A percentile compares a stretch with the other conserved stretches of the same genome.
These are phyloP conservation scores for Atrina japonica DNA, from an alignment of 2,888 invertebrate species.

Conservation along the genomic window DNA sequence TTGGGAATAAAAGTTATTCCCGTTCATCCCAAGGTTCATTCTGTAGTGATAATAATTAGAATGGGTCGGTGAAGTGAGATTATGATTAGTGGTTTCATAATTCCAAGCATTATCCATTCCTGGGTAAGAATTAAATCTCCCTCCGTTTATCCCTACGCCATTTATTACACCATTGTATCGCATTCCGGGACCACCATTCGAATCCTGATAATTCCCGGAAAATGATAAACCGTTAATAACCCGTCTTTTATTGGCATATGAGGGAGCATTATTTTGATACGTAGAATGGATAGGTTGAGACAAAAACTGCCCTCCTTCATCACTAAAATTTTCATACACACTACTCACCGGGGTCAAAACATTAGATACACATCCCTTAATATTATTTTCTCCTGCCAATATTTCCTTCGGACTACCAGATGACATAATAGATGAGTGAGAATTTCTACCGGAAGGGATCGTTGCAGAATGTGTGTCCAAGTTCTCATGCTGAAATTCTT, in stretches of 20 bases:
- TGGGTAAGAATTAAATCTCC: conserved; percentile 46
- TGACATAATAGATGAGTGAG: conserved; percentile 6
- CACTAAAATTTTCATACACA: conserved; percentile 4
- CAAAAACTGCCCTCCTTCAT: conserved; percentile 5
- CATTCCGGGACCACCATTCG: not conserved
- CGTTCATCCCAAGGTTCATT: conserved; percentile 57
- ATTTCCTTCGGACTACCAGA: not conserved
- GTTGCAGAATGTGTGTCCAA: not conserved
- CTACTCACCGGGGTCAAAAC: conserved; percentile 5
- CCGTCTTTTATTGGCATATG: conserved; percentile 11
- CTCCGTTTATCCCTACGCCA: conserved; percentile 47
- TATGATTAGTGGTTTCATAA: conserved; percentile 47
- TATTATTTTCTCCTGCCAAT: too few species aligned
- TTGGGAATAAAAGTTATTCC: conserved; percentile 53
- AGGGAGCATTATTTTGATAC: conserved; percentile 4
- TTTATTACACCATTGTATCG: conserved; percentile 19
- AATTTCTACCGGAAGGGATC: conserved; percentile 1
- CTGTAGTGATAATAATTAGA: conserved; percentile 37
- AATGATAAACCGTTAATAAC: not conserved
- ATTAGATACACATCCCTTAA: not conserved
- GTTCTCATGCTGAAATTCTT: too few species aligned
- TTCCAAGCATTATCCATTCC: conserved; percentile 51
- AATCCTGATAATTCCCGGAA: conserved; percentile 17
- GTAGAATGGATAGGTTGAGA: conserved; percentile 1
- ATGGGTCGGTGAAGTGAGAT: not conserved